Conservation (phyloP, 2,888 invertebrate genomes). For the Lapara coniferarum region DNA sequence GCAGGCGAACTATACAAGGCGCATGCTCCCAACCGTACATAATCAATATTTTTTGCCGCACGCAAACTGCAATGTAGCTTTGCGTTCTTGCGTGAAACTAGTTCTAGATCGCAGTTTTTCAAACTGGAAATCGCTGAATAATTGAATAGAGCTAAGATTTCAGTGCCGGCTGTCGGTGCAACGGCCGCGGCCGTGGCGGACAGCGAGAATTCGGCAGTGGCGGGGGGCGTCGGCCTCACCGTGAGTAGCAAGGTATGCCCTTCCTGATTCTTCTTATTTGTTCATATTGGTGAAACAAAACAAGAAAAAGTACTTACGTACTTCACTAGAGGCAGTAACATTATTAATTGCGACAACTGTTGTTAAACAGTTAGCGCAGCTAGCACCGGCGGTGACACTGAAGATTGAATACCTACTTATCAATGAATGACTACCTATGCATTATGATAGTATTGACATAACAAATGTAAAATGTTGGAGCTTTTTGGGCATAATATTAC, state of each 20-base stretch:
- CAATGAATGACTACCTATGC: no score
- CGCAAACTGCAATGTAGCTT: slow-evolving; percentile 15
- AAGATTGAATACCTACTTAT: no score
- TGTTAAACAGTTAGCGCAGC: no score
- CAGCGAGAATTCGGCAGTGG: slow-evolving; percentile 65
- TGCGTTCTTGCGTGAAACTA: slow-evolving; percentile 1
- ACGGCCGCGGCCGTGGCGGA: slow-evolving; percentile 72
- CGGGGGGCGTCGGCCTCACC: slow-evolving; percentile 81
- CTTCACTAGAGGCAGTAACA: no score
- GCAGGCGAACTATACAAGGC: slow-evolving; percentile 16
- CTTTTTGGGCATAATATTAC: no score
- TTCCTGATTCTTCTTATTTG: neutral
- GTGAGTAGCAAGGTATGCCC: slow-evolving; percentile 76
- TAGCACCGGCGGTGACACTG: no score
- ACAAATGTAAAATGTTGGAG: no score
- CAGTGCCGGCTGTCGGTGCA: slow-evolving; percentile 52
- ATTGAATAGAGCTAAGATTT: slow-evolving; percentile 33
- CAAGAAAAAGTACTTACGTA: neutral
- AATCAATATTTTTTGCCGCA: slow-evolving; percentile 27
- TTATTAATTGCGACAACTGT: no score
- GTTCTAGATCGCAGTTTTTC: slow-evolving; percentile 3
- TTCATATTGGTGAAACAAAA: no score
- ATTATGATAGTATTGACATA: no score
- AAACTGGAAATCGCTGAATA: slow-evolving; percentile 25
- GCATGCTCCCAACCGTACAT: slow-evolving; percentile 24